Base-by-base conservation (phyloP, 2,888 invertebrate genomes). In the Cephonodes hylas region DNA sequence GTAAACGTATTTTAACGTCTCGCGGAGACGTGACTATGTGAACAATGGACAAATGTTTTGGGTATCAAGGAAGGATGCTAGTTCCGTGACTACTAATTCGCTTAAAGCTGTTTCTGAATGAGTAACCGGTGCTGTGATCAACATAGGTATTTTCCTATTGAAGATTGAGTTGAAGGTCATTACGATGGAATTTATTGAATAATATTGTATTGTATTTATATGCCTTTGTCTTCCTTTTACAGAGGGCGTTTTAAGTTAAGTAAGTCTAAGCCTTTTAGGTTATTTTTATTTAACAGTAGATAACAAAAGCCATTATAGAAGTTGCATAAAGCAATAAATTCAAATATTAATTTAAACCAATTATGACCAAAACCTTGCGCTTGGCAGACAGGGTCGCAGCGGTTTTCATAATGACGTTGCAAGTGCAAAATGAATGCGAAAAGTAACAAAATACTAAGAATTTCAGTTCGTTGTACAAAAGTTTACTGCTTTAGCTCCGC, bases 1-100 rank as follows among this genome's bases (percentile, higher is more conserved):
- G 67, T 63, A 75, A 84, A 79, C 78, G 76, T 78, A 76, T 80
- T 74, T 75, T 77, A 80, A 79, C 78, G 80, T 72, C 71, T 74
- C 72, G 75, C 73, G 64, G 61, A 71, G 68, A 71, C 69, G 64
- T 58, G 61, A 61, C 45, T 44, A 44, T 57, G 31, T 15, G 44
- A 46, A 22, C 31, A 59, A 59, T 46, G 22, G 23, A 44, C 22
- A 38, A 46, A 31, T 53, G 31, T n/a, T 53, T 53, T 18, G 61
- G 46, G 42, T 18, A 34, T 61, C 56, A 61, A 58, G 63, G 53
- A 53, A 53, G 53, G 53, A 53, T 53, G 53, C 53, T 31, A 18
- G 53, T 53, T 53, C 53, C 31, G 18, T 53, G 53, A 53, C 53
- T 53, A 53, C 53, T 53, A 53, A 53, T 53, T 53, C 8, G 10